phyloP scores from a whole-genome alignment of 2,797 vertebrate species.

The Melanotaenia trifasciata region DNA sequence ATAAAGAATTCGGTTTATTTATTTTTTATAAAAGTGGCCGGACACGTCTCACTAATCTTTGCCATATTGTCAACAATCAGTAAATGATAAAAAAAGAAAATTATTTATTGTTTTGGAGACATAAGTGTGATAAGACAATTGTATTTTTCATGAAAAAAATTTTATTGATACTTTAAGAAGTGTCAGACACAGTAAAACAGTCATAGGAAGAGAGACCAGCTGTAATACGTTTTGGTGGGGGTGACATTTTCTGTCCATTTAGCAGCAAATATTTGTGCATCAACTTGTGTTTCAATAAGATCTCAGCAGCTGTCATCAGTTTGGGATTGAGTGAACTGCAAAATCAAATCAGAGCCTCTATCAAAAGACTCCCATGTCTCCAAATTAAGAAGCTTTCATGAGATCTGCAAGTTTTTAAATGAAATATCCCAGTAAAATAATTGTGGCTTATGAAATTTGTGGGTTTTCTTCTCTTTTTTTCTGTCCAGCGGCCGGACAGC shows the following conservation, averaged over 20 bases:
- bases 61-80: too few relatives aligned
- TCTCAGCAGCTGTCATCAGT: slow-evolving; percentile 29
- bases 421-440: slow-evolving; percentile 15
- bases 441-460: slow-evolving; percentile 18
- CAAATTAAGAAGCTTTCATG: slow-evolving; percentile 17
- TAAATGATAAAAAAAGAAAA: too few relatives aligned
- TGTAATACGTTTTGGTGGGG: not conserved
- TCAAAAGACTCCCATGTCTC: slow-evolving; percentile 27
- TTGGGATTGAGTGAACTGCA: slow-evolving; percentile 16
- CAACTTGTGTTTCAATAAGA: slow-evolving; percentile 9
- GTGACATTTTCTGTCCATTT: slow-evolving; percentile 10
- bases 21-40: too few relatives aligned
- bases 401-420: slow-evolving; percentile 11
- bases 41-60: too few relatives aligned
- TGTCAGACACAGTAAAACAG: slow-evolving; percentile 25
- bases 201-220: not conserved
- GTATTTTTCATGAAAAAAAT: slow-evolving; percentile 34
- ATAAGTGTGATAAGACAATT: not conserved
- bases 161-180: slow-evolving; percentile 32
- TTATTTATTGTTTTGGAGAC: too few relatives aligned
- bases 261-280: slow-evolving; percentile 6
- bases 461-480: slow-evolving; percentile 39
- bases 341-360: slow-evolving; percentile 42
- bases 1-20: too few relatives aligned
- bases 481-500: slow-evolving; percentile 92